Evolutionary conservation across 2,888 invertebrate species (phyloP).

Genomic region (Alloscopus bannaensis): DNA sequence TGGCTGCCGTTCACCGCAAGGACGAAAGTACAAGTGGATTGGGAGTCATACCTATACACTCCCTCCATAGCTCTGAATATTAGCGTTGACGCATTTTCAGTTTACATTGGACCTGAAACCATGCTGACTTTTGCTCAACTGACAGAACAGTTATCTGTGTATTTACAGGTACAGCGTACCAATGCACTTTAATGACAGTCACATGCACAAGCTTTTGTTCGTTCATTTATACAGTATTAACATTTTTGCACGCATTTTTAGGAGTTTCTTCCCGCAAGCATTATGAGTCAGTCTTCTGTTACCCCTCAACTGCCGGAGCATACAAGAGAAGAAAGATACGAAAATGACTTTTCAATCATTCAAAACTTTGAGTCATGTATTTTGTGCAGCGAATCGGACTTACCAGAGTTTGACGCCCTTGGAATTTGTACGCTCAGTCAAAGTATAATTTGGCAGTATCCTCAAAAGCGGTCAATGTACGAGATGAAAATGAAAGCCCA

Average conservation of each 20-base stretch:
- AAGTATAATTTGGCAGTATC: slow-evolving; percentile 34
- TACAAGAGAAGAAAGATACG: no score
- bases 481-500: background rate
- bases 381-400: background rate
- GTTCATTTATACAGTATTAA: no score
- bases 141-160: slow-evolving; percentile 27
- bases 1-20: slow-evolving; percentile 48
- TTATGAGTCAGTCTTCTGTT: background rate
- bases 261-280: background rate
- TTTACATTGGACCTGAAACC: slow-evolving; percentile 70
- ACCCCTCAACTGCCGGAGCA: background rate
- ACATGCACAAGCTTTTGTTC: no score
- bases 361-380: no score
- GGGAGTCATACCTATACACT: slow-evolving; percentile 28
- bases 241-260: no score
- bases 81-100: slow-evolving; percentile 48
- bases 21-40: slow-evolving; percentile 2
- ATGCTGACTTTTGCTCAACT: slow-evolving; percentile 63
- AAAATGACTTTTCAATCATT: no score
- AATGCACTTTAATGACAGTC: no score
- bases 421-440: slow-evolving; percentile 16
- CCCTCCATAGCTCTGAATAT: slow-evolving; percentile 39
- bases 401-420: background rate
- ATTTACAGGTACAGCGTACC: slow-evolving; percentile 47
- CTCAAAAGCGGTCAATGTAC: slow-evolving; percentile 23